Evolutionary conservation across 2,113 vertebrate genomes (phyloP).

Genomic region (Cygnus atratus): DNA sequence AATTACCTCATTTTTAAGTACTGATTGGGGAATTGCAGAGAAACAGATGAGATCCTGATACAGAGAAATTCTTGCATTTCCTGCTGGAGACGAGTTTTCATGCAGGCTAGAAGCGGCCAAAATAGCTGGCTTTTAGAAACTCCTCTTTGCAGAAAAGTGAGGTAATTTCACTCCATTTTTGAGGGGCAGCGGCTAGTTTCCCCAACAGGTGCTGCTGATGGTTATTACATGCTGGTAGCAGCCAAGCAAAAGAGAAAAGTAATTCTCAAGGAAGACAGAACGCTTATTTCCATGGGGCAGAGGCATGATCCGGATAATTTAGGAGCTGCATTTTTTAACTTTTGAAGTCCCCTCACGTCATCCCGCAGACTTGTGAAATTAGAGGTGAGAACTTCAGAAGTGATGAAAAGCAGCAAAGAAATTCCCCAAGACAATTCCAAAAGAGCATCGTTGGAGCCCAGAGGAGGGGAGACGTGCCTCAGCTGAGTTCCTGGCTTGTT

Average conservation of each 20-base stretch:
- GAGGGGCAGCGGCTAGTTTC: neutral
- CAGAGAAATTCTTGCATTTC: neutral
- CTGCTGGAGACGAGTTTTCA: neutral
- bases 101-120: neutral
- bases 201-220: neutral
- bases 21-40: slow-evolving; percentile 10
- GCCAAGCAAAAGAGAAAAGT: neutral
- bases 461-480: neutral
- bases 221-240: neutral
- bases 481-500: neutral
- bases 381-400: neutral
- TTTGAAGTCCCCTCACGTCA: neutral
- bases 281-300: neutral
- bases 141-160: neutral
- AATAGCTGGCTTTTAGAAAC: neutral
- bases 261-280: neutral
- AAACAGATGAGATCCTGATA: slow-evolving; percentile 5
- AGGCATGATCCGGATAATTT: neutral
- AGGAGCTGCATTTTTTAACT: neutral
- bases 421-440: neutral
- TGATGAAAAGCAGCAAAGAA: neutral
- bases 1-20: slow-evolving; percentile 52
- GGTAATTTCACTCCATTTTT: neutral
- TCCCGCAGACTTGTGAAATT: neutral
- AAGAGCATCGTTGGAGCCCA: neutral